phyloP scores from a whole-genome alignment of 2,113 vertebrate genomes.

The Hyla sarda region DNA sequence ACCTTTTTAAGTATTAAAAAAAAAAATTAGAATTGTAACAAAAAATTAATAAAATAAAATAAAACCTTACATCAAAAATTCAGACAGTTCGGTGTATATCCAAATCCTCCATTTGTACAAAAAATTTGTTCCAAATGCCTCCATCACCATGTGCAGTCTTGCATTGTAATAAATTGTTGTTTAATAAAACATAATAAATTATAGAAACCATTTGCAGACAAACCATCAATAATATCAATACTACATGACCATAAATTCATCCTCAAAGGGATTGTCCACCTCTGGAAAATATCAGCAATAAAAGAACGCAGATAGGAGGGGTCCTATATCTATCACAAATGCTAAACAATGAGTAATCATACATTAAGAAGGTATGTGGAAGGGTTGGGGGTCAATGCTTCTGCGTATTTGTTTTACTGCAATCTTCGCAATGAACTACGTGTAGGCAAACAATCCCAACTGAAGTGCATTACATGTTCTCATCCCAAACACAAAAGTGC shows the following conservation, averaged over 20 bases:
- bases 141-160: neutral
- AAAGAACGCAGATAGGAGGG: neutral
- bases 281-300: neutral
- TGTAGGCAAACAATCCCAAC: neutral
- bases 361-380: neutral
- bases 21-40: too few relatives aligned
- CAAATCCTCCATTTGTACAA: neutral
- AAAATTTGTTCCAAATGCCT: neutral
- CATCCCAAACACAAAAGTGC: too few relatives aligned
- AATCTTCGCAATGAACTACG: neutral
- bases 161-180: neutral
- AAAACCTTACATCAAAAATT: neutral
- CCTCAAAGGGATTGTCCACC: constrained; percentile 9
- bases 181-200: neutral
- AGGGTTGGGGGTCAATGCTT: neutral
- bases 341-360: neutral
- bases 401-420: neutral
- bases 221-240: constrained; percentile 1
- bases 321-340: neutral
- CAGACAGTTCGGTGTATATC: neutral
- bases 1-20: too few relatives aligned
- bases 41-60: too few relatives aligned
- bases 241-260: neutral
- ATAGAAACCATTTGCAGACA: constrained; percentile 23
- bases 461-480: neutral